A percentile compares a stretch with the other conserved stretches of the same genome.
Evolutionary conservation across 1,140 invertebrate genomes (phyloP).

Genomic region (Hetaerina americana): DNA sequence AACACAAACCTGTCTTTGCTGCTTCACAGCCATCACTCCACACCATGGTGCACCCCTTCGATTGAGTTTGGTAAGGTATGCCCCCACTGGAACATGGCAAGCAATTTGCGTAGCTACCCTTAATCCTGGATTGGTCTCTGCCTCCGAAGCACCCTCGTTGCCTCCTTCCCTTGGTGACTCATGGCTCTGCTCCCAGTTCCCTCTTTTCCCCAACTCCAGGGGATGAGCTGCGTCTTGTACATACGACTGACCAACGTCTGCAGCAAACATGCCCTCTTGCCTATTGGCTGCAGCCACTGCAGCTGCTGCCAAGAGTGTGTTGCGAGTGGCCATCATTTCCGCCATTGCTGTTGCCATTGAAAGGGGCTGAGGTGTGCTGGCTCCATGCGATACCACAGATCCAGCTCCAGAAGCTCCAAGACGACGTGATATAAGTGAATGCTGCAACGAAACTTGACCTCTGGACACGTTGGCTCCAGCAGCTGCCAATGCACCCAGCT

Average conservation of each 20-base stretch:
- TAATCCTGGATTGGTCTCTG: background rate
- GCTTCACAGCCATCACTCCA: background rate
- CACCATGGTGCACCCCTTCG: background rate
- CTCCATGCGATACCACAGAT: background rate
- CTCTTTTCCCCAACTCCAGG: background rate
- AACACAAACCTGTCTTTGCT: background rate
- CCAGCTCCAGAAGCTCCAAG: background rate
- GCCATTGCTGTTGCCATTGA: background rate
- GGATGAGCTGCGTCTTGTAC: background rate
- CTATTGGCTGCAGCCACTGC: background rate
- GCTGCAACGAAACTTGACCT: background rate
- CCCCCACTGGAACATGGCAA: background rate
- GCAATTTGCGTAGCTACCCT: background rate
- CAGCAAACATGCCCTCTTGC: background rate
- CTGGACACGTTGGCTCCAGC: background rate
- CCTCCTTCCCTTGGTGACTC: too few species aligned
- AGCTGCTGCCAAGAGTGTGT: background rate
- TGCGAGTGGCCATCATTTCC: background rate
- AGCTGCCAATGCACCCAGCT: background rate
- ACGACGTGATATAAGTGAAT: background rate
- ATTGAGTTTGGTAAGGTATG: background rate
- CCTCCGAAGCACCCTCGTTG: background rate
- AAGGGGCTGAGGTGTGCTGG: background rate
- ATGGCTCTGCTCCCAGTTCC: too few species aligned
- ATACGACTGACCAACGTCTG: background rate